Evolutionary conservation across 2,888 invertebrate genomes (phyloP).

Genomic region (Nasonovia ribisnigri): DNA sequence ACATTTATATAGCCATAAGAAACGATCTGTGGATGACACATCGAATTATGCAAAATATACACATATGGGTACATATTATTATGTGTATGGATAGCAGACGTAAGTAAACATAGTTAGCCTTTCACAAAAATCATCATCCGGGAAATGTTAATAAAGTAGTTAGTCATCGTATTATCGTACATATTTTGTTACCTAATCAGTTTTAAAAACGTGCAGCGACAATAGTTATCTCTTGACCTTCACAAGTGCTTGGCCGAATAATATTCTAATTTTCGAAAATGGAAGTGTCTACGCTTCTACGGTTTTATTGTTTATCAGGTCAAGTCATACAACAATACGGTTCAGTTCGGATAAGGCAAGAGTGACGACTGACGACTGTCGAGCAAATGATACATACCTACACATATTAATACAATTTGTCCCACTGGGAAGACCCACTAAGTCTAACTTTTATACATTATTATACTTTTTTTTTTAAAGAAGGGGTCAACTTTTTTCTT

Average conservation of each 20-base stretch:
- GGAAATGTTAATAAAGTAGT: background rate
- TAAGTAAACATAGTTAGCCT: background rate
- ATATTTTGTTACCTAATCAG: background rate
- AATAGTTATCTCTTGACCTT: background rate
- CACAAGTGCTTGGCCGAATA: background rate
- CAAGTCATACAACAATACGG: background rate
- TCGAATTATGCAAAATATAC: background rate
- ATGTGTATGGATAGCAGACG: no score
- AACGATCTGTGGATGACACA: background rate
- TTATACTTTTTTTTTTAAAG: no score
- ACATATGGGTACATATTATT: no score
- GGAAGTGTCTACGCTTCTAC: background rate
- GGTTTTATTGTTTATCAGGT: background rate
- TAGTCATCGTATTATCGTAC: background rate
- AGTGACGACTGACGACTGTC: background rate
- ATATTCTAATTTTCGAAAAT: background rate
- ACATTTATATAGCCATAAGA: no score
- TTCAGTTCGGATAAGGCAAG: background rate
- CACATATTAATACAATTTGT: background rate
- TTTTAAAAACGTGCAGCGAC: background rate
- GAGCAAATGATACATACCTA: background rate
- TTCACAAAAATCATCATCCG: background rate
- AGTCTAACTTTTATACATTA: no score
- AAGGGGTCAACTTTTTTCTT: no score
- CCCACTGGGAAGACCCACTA: no score